Evolutionary conservation across 2,113 vertebrate genomes (phyloP).

Genomic region (Sapayoa aenigma): DNA sequence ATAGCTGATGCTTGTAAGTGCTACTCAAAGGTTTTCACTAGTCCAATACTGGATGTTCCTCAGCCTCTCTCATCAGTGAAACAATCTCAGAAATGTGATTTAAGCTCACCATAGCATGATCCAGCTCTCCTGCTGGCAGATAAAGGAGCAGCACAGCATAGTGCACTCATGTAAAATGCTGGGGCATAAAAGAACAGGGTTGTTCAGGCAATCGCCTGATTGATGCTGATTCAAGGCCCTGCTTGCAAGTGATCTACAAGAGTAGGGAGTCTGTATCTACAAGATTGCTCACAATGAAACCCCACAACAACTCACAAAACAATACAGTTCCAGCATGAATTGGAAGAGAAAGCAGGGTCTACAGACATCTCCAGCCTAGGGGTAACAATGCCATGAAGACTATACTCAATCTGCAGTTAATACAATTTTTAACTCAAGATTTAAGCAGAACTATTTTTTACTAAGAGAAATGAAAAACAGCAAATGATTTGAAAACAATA

Average conservation of each 20-base stretch:
- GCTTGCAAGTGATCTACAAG: not conserved
- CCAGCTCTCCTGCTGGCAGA: not conserved
- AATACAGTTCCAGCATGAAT: not conserved
- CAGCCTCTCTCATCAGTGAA: not conserved
- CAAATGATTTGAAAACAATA: slow-evolving; percentile 56
- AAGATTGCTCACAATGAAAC: not conserved
- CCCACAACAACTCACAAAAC: not conserved
- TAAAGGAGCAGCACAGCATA: not conserved
- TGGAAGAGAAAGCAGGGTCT: not conserved
- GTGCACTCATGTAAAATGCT: not conserved
- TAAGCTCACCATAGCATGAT: not conserved
- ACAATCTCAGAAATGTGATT: not conserved
- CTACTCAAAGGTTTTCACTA: not conserved
- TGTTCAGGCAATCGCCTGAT: not conserved
- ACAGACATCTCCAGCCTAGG: not conserved
- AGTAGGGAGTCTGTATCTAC: not conserved
- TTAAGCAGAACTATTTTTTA: not conserved
- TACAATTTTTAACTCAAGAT: not conserved
- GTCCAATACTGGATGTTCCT: not conserved
- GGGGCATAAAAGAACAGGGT: not conserved
- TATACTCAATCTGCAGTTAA: not conserved
- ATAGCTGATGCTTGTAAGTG: not conserved
- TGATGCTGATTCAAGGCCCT: not conserved
- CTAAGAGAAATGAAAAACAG: not conserved
- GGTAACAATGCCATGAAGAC: not conserved